Evolutionary conservation across 2,797 vertebrate genomes (phyloP), one percentile per base, ranked within the genome.

Genomic region (Sebastes flavidus): DNA sequence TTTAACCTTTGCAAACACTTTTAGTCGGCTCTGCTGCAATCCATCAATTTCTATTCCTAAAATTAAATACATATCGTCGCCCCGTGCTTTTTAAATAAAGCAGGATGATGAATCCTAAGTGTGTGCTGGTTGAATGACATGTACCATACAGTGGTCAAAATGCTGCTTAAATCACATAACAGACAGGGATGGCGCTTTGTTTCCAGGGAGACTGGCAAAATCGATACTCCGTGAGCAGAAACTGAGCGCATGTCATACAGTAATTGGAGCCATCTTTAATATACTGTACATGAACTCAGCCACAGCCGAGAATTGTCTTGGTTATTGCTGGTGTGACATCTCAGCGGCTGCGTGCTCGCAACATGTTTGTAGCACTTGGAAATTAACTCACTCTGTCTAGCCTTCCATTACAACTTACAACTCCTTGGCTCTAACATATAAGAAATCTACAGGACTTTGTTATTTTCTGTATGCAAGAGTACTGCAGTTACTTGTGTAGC

Each of bases 181-280:
- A 34, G 72, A 75, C 63, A 29, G 27, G 56, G 56, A 77, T 27
- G 54, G 58, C 29, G 7, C 56, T 86, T 60, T 61, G 78, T 85
- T 86, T 72, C 75, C 80, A 83, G 25, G 81, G 83, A 83, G 68
- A 88, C 38, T 1, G 3, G 27, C 9, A 34, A 68, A 77, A 82
- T 76, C 76, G 80, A 88, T 75, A 60, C 13, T 56, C 16, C 29
- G 27, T 27, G 74, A 78, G 56, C 24, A 60, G 38, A 61, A 74
- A 56, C 65, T 1, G 8, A 75, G 34, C 38, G 27, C n/a, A 58
- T 76, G 68, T 68, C 55, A 74, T 65, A 38, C 63, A 77, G 63
- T 77, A 67, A 75, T 59, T 61, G 66, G 6, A 81, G 55, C 27
- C 9, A 42, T 24, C 24, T 74, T 65, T 74, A 73, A 79, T 58